A percentile compares a stretch with the other conserved stretches of the same genome.
Conservation (phyloP, 2,113 vertebrate species). For the Nibea coibor region DNA sequence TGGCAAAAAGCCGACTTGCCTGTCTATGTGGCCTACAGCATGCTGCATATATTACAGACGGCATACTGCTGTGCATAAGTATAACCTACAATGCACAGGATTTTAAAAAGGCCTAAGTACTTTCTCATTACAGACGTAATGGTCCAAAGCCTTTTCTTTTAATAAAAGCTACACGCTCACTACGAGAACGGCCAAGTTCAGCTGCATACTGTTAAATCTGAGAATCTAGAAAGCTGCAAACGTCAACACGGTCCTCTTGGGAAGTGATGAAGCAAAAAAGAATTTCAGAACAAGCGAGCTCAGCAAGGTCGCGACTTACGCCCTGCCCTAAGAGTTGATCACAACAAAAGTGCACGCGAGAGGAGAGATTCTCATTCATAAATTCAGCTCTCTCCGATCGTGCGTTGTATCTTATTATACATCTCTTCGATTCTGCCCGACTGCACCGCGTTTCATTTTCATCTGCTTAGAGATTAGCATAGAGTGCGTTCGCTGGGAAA, state of each 20-base stretch:
- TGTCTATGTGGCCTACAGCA: slow-evolving; percentile 22
- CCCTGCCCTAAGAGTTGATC: not conserved
- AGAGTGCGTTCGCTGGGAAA: slow-evolving; percentile 10
- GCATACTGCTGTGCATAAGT: slow-evolving; percentile 17
- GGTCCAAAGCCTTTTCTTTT: slow-evolving; percentile 7
- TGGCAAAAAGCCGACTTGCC: not conserved
- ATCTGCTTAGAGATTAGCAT: slow-evolving; percentile 35
- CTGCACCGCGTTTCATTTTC: not conserved
- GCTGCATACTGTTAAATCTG: slow-evolving; percentile 31
- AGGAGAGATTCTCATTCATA: slow-evolving; percentile 21
- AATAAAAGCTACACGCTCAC: not conserved
- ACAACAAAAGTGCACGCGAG: slow-evolving; percentile 7
- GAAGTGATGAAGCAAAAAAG: slow-evolving; percentile 47
- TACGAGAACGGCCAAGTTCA: not conserved
- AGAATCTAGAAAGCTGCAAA: slow-evolving; percentile 44
- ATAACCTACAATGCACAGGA: slow-evolving; percentile 11
- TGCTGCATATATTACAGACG: slow-evolving; percentile 35
- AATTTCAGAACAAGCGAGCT: slow-evolving; percentile 29
- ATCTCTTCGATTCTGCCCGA: not conserved
- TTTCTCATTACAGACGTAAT: slow-evolving; percentile 36
- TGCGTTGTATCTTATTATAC: slow-evolving; percentile 3
- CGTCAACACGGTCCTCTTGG: slow-evolving; percentile 28
- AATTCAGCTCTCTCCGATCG: not conserved
- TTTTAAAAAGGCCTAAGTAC: slow-evolving; percentile 4
- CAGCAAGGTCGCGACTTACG: slow-evolving; percentile 31